phyloP scores from a whole-genome alignment of 64 coral and sea anemone species.

The Porites australiensis region DNA sequence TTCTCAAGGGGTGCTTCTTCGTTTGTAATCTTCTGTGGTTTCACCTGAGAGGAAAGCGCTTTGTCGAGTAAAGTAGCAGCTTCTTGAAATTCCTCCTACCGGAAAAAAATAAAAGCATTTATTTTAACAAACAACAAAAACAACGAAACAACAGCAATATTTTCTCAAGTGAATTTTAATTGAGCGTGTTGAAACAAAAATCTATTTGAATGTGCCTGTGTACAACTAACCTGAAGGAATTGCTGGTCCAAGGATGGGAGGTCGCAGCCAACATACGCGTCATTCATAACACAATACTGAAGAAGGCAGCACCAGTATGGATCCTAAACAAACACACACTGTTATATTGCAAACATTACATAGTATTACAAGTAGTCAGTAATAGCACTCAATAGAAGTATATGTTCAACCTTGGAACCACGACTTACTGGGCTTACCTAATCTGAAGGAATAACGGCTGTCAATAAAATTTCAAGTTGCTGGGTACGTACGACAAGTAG shows the following conservation, averaged over 20 bases:
- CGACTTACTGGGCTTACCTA: too few relatives aligned
- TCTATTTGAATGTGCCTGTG: not conserved
- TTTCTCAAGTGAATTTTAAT: too few relatives aligned
- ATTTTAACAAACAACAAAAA: too few relatives aligned
- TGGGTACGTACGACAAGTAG: too few relatives aligned
- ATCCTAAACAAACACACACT: conserved; percentile 49
- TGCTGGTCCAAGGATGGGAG: conserved; percentile 74
- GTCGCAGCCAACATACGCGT: conserved; percentile 89
- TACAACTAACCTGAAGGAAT: conserved; percentile 46
- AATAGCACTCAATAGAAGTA: too few relatives aligned
- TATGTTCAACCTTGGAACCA: too few relatives aligned
- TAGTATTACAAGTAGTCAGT: too few relatives aligned
- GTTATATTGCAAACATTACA: not conserved
- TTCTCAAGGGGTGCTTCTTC: not conserved
- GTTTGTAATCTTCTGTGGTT: not conserved
- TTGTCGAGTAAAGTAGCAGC: not conserved
- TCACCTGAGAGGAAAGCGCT: not conserved
- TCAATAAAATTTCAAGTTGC: too few relatives aligned
- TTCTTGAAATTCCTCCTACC: conserved; percentile 7
- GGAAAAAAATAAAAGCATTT: not conserved
- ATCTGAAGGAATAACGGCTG: too few relatives aligned
- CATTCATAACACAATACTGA: conserved; percentile 90
- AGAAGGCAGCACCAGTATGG: conserved; percentile 89
- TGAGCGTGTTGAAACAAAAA: not conserved
- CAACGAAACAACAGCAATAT: too few relatives aligned